These are phyloP conservation scores for Silurus aristotelis DNA, from an alignment of 2,797 vertebrate genomes.

Conservation along the genomic window DNA sequence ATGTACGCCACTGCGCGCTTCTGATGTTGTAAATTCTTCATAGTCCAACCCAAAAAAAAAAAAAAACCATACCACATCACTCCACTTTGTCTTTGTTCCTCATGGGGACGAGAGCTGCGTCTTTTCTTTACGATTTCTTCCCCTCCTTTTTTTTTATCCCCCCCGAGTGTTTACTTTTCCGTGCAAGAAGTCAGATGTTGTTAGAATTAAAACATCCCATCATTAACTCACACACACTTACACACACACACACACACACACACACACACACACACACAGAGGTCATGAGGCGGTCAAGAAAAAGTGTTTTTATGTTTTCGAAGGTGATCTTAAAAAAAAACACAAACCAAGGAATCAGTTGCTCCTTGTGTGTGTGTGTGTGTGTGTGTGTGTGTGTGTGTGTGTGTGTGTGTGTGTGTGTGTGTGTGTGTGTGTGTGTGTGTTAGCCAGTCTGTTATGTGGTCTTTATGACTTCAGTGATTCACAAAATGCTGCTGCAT, in stretches of 20 bases:
- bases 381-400: too few relatives aligned
- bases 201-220: constrained; percentile 12
- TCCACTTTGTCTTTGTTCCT: background rate
- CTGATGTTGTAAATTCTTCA: constrained; percentile 35
- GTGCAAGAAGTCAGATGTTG: constrained; percentile 11
- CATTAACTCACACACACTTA: background rate
- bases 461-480: too few relatives aligned
- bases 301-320: background rate
- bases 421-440: too few relatives aligned
- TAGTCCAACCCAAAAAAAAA: background rate
- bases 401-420: too few relatives aligned
- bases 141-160: background rate
- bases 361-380: constrained; percentile 8
- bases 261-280: background rate
- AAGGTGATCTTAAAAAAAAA: background rate
- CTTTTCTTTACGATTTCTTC: background rate
- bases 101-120: background rate
- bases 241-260: constrained; percentile 4
- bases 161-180: constrained; percentile 4
- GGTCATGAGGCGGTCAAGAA: background rate
- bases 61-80: background rate
- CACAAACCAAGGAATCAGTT: constrained; percentile 54
- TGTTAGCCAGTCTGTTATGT: too few relatives aligned
- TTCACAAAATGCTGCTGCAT: too few relatives aligned
- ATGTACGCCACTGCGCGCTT: constrained; percentile 30